Base-by-base conservation (phyloP, 2,888 invertebrate genomes). In the Xestia sexstrigata region DNA sequence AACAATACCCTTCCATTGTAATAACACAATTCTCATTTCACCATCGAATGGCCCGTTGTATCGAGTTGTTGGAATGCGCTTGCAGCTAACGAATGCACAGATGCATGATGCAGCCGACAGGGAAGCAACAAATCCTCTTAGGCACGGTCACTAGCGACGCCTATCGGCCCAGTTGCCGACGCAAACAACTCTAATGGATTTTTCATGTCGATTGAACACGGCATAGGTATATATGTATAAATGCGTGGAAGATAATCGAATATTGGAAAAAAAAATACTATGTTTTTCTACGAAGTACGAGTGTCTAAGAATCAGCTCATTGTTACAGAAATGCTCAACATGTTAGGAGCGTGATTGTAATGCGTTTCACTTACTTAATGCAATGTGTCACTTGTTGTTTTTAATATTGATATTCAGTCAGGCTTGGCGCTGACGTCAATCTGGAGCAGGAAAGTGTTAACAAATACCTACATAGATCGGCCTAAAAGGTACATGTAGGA, bases 201-300 rank as follows among this genome's bases (percentile, higher is more conserved):
- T 96, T 96, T 96, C 96, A 95, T 96, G 96, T 96, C 95, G 94
- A 95, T 95, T 95, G 95, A 95, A 93, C 95, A 95, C 91, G 89
- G 90, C 91, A 91, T 91, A 93, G 92, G 91, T 88, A 88, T 89
- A 91, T 91, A 93, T 92, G 91, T 88, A 88, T 89, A 83, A 87
- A 92, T 93, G 91, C 91, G 91, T 92, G 88, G 87, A 89, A 92
- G 92, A 93, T 93, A 92, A 93, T 91, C 90, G 89, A 90, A 90
- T 91, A 89, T 92, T 89, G 91, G 82, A 82, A 89, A 90, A 1
- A n/a, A 89, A 88, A 83, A 86, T 74, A 79, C 84, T 79, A 82
- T 71, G 74, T 60, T 63, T 30, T 30, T 65, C 35, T 76, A 69
- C 49, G 47, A 63, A 68, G 30, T 17, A 17, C 30, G 6, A 2